Percentiles rank a stretch among this genome's conserved stretches.
phyloP scores from a whole-genome alignment of 2,113 vertebrate species.

The Perca schrenkii region DNA sequence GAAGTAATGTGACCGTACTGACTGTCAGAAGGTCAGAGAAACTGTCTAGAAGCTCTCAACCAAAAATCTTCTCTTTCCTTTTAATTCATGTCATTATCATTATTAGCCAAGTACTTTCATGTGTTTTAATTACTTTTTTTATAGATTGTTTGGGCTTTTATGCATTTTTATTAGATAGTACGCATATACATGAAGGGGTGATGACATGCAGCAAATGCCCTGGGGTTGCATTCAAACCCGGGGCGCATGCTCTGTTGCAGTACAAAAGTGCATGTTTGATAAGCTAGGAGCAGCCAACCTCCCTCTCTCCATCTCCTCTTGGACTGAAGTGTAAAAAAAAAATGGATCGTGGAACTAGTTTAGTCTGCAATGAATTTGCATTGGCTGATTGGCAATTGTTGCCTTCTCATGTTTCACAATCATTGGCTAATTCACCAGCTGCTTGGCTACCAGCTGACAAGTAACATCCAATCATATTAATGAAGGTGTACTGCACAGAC shows the following conservation, averaged over 20 bases:
- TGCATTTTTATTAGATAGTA: too few relatives aligned
- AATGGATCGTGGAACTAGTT: neutral
- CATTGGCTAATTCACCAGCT: slow-evolving; percentile 5
- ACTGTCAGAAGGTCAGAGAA: slow-evolving; percentile 57
- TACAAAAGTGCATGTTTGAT: slow-evolving; percentile 9
- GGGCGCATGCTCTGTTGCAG: too few relatives aligned
- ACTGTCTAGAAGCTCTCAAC: slow-evolving; percentile 18
- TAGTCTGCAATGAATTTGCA: neutral
- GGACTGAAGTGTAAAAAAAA: neutral
- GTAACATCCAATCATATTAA: slow-evolving; percentile 3
- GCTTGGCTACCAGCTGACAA: neutral
- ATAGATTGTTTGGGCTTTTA: neutral
- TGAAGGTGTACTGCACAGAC: neutral
- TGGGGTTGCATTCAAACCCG: too few relatives aligned
- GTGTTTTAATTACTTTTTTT: slow-evolving; percentile 18
- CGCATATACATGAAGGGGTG: too few relatives aligned
- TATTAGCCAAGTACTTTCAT: neutral
- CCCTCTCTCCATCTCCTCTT: neutral
- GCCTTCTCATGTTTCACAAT: slow-evolving; percentile 9
- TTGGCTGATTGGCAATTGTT: slow-evolving; percentile 8
- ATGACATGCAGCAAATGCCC: too few relatives aligned
- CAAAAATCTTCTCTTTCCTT: slow-evolving; percentile 4
- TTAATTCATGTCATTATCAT: slow-evolving; percentile 3
- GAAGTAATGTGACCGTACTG: slow-evolving; percentile 78
- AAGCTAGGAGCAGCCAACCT: neutral